These are phyloP conservation scores for Sminthurinus signatus DNA, from an alignment of 1,140 invertebrate genomes.

Conservation along the genomic window DNA sequence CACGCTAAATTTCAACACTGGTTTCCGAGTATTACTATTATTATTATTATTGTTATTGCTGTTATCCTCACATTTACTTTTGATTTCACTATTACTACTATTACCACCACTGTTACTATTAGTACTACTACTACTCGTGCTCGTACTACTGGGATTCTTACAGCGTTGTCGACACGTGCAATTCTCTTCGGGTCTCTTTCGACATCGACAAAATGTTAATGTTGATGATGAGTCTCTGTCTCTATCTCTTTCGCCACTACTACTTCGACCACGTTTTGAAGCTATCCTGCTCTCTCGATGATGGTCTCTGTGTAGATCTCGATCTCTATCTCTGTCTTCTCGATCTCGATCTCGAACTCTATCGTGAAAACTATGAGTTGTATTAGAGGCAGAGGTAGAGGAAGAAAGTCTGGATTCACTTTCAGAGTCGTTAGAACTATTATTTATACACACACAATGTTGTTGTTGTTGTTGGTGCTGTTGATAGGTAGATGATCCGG, in stretches of 20 bases:
- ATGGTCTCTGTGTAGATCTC: background rate
- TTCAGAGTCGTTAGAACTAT: slow-evolving; percentile 5
- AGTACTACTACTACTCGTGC: slow-evolving; percentile 24
- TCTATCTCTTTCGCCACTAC: slow-evolving; percentile 4
- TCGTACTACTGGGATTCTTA: slow-evolving; percentile 21
- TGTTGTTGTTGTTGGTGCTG: slow-evolving; percentile 1
- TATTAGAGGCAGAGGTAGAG: too few species aligned
- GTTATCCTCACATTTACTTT: slow-evolving; percentile 33
- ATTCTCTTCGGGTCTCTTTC: slow-evolving; percentile 10
- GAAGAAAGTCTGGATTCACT: slow-evolving; percentile 8
- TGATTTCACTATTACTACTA: slow-evolving; percentile 20
- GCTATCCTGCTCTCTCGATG: background rate
- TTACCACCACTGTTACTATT: slow-evolving; percentile 28
- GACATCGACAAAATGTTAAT: background rate
- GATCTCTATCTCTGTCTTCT: background rate
- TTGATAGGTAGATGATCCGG: slow-evolving; percentile 5
- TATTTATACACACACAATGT: slow-evolving; percentile 23
- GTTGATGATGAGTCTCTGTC: slow-evolving; percentile 12
- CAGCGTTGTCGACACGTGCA: slow-evolving; percentile 23
- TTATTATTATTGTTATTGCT: slow-evolving; percentile 36
- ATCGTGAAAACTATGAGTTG: too few species aligned
- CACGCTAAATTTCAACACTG: slow-evolving; percentile 84
- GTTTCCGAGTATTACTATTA: slow-evolving; percentile 50
- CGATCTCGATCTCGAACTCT: background rate
- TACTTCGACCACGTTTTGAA: background rate